Percentiles rank a stretch among this genome's conserved stretches.
Evolutionary conservation across 2,797 vertebrate species (phyloP).

Genomic region (Peromyscus attwateri): DNA sequence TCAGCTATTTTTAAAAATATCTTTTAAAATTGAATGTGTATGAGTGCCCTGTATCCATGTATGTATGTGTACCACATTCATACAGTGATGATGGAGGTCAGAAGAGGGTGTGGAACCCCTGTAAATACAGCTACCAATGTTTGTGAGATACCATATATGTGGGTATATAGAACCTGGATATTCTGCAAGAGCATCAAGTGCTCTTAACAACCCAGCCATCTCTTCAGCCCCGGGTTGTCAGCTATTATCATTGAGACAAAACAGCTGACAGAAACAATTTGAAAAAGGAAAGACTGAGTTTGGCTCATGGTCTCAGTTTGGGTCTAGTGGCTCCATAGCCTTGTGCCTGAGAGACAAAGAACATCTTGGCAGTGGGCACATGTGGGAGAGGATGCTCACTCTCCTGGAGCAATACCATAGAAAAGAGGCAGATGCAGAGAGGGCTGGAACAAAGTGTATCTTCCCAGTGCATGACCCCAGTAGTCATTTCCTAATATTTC

Average conservation of each 20-base stretch:
- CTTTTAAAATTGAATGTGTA: not conserved
- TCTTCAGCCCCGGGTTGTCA: not conserved
- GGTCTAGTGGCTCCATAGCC: not conserved
- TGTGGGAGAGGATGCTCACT: not conserved
- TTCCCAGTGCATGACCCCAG: not conserved
- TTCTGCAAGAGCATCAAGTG: not conserved
- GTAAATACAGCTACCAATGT: not conserved
- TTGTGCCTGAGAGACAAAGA: not conserved
- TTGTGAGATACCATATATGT: not conserved
- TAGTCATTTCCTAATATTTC: not conserved
- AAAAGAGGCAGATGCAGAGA: not conserved
- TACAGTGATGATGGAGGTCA: not conserved
- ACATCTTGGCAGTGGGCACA: too few relatives aligned
- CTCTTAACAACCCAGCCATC: not conserved
- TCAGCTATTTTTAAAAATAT: not conserved
- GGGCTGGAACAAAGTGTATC: too few relatives aligned
- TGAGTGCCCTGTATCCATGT: not conserved
- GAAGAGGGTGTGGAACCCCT: not conserved
- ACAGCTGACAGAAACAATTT: not conserved
- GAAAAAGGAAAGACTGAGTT: not conserved
- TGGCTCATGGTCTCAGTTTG: not conserved
- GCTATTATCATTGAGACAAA: not conserved
- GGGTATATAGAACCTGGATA: not conserved
- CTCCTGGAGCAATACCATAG: not conserved
- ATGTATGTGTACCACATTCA: not conserved